Base-by-base conservation (phyloP, 2,888 invertebrate species). In the Scotopteryx bipunctaria region DNA sequence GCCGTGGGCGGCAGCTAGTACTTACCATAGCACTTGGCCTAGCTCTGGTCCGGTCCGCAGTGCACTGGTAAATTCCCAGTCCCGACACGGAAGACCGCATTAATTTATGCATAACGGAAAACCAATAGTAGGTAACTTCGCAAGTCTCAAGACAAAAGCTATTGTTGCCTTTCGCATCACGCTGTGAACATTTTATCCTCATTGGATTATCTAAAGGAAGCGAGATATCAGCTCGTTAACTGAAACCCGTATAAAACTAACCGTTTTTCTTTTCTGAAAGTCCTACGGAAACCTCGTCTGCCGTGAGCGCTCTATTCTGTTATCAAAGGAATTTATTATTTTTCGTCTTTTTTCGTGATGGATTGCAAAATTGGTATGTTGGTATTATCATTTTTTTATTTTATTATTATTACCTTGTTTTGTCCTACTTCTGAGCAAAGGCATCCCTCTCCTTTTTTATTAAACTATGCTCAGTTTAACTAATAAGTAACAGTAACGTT, bases 181-280 rank as follows among this genome's bases (percentile, higher is more conserved):
- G 42, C 59, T 57, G 61, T 57, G 55, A 33, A 14, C 51, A 49
- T 66, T 73, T 75, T 72, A 67, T 71, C 71, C 68, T 69, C 64
- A 58, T 67, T 55, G 62, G 61, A 69, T 76, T 72, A 80, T 73
- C 72, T 58, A 69, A 70, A 76, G 78, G 79, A 81, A 78, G 75
- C 63, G 61, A 44, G 48, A 72, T 73, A 75, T 66, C 63, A 66
- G 57, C 62, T 69, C 41, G 47, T 62, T 61, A 66, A 61, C 63
- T 63, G 53, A 63, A 63, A 55, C 59, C 57, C 54, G 53, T 75
- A 76, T 79, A 81, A 69, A 79, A 71, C 58, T 64, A 60, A 69
- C 52, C 32, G 32, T 32, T 14, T 31, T 36, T 23, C 32, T 19
- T 25, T 31, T 47, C 49, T 55, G 52, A 58, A 58, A 58, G 48